These are phyloP conservation scores for Colletes latitarsis DNA, from an alignment of 1,140 invertebrate genomes.

Conservation along the genomic window DNA sequence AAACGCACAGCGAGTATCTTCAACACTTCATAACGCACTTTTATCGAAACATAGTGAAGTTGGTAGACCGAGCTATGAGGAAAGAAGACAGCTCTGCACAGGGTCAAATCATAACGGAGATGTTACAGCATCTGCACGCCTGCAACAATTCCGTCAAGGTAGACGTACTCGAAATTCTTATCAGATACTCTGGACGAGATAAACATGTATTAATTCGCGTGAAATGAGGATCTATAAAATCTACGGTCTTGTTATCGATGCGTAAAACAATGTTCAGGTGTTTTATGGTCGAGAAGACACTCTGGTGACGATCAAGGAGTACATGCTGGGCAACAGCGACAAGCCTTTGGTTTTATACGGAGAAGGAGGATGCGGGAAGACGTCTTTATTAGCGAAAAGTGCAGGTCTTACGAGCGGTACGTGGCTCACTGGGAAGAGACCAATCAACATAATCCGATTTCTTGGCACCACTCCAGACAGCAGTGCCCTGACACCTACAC, in stretches of 20 bases:
- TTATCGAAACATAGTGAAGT: constrained; percentile 95
- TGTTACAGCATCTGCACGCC: constrained; percentile 97
- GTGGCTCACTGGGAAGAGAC: constrained; percentile 89
- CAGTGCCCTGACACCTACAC: constrained; percentile 94
- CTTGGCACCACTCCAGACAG: constrained; percentile 98
- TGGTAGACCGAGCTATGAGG: constrained; percentile 96
- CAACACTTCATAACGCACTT: constrained; percentile 98
- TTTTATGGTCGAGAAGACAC: constrained; percentile 97
- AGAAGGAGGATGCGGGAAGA: constrained; percentile 98
- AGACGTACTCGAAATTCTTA: constrained; percentile 6
- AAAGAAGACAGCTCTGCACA: constrained; percentile 97
- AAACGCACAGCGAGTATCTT: constrained; percentile 96
- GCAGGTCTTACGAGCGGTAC: constrained; percentile 88
- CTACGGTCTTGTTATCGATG: too few relatives aligned
- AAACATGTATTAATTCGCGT: too few relatives aligned
- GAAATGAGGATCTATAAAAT: too few relatives aligned
- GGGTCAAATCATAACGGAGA: constrained; percentile 97
- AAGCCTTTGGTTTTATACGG: constrained; percentile 97
- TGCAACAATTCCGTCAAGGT: constrained; percentile 97
- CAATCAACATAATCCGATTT: constrained; percentile 95
- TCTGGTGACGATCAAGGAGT: constrained; percentile 90
- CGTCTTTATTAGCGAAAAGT: constrained; percentile 96
- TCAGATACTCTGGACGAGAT: too few relatives aligned
- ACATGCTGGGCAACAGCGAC: constrained; percentile 92
- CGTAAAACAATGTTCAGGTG: constrained; percentile 81